Evolutionary conservation across 2,797 vertebrate genomes (phyloP).

Genomic region (Cetoscarus ocellatus): DNA sequence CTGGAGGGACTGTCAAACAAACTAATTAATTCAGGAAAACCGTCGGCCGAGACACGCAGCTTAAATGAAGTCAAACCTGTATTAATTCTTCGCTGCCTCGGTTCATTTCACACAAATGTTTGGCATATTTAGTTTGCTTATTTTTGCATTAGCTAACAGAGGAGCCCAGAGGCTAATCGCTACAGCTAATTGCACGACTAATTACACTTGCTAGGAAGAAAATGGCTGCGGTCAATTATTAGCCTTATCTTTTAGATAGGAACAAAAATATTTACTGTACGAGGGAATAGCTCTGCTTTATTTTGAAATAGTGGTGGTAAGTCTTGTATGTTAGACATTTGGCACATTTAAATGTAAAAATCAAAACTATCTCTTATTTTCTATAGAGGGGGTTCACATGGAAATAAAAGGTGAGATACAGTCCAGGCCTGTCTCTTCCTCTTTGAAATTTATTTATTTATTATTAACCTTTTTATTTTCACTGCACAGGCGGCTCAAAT

Average conservation of each 20-base stretch:
- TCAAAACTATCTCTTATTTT: too few species aligned
- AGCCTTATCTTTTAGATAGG: conserved; percentile 46
- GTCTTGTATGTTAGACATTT: conserved; percentile 16
- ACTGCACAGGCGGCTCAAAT: too few species aligned
- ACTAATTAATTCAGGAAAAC: conserved; percentile 37
- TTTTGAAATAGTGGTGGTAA: conserved; percentile 4
- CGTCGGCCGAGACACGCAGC: conserved; percentile 37
- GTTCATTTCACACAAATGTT: conserved; percentile 68
- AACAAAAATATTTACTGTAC: conserved; percentile 67
- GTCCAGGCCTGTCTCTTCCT: too few species aligned
- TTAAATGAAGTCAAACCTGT: conserved; percentile 19
- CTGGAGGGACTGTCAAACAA: conserved; percentile 17
- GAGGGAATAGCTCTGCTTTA: conserved; percentile 23
- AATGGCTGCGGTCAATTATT: conserved; percentile 61
- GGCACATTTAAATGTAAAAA: too few species aligned
- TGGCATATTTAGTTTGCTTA: conserved; percentile 63
- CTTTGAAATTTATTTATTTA: too few species aligned
- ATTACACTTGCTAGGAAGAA: conserved; percentile 69
- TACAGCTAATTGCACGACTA: conserved; percentile 34
- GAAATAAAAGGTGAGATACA: too few species aligned
- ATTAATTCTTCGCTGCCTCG: conserved; percentile 30
- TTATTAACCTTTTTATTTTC: too few species aligned
- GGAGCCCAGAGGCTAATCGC: conserved; percentile 48
- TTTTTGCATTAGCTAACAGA: conserved; percentile 61
- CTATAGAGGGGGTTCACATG: too few species aligned